Percentiles rank a stretch among this genome's conserved stretches.
phyloP scores from a whole-genome alignment of 2,113 vertebrate species.

The Nicator chloris region DNA sequence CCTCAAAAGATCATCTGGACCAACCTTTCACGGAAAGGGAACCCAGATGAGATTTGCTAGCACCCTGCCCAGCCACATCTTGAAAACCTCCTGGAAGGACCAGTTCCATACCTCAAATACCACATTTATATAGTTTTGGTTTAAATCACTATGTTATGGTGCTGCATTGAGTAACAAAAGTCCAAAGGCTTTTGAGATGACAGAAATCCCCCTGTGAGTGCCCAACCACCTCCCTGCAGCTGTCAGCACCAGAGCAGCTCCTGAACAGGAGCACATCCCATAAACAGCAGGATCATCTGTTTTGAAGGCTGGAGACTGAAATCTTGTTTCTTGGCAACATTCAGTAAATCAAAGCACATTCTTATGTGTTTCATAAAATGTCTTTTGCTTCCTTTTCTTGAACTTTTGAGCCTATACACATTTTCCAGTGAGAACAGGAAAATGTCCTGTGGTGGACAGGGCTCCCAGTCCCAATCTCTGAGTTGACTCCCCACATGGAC shows the following conservation, averaged over 20 bases:
- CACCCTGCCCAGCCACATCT: neutral
- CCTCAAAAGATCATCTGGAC: neutral
- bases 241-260: neutral
- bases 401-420: neutral
- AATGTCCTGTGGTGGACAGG: rapidly evolving
- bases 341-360: neutral
- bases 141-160: neutral
- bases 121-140: neutral
- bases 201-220: neutral
- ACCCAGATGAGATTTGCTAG: neutral
- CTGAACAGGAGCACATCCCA: neutral
- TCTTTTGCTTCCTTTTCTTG: neutral
- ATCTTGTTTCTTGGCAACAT: neutral
- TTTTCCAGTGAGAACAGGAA: neutral
- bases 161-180: neutral
- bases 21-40: neutral
- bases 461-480: neutral
- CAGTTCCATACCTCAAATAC: neutral
- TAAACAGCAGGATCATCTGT: neutral
- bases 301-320: neutral
- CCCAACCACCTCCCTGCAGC: neutral
- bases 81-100: neutral
- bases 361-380: neutral
- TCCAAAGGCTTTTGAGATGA: neutral
- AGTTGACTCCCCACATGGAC: neutral